These are phyloP conservation scores for Tachina fera DNA, from an alignment of 2,888 invertebrate genomes.

Conservation along the genomic window DNA sequence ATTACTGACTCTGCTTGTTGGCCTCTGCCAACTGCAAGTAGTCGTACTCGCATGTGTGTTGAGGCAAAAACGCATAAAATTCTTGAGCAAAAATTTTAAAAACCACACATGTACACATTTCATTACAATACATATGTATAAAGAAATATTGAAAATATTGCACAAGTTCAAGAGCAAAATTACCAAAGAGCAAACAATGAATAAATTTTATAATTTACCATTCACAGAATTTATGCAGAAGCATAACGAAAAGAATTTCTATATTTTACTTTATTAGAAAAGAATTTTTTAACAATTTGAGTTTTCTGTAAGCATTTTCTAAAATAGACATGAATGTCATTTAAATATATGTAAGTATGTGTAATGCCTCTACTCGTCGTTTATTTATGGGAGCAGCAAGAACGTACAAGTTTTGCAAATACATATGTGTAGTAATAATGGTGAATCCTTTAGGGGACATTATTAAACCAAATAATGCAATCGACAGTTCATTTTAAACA, in stretches of 20 bases:
- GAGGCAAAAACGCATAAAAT: neutral
- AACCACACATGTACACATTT: slow-evolving; percentile 24
- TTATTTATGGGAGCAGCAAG: neutral
- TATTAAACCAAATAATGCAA: slow-evolving; percentile 66
- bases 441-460: slow-evolving; percentile 51
- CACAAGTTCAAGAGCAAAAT: slow-evolving; percentile 61
- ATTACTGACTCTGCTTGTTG: slow-evolving; percentile 4
- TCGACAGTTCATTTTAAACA: slow-evolving; percentile 64
- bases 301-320: too few relatives aligned
- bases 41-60: neutral
- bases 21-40: neutral
- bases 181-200: slow-evolving; percentile 29
- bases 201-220: slow-evolving; percentile 12
- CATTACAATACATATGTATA: slow-evolving; percentile 1
- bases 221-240: neutral
- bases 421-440: slow-evolving; percentile 31
- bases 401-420: slow-evolving; percentile 25
- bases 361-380: neutral
- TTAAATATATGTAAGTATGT: too few relatives aligned
- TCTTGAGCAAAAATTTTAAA: neutral
- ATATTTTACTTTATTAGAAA: slow-evolving; percentile 4
- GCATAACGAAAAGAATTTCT: neutral
- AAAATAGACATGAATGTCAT: neutral
- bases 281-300: slow-evolving; percentile 4
- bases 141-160: neutral